These are phyloP conservation scores for Megalops atlanticus DNA, from an alignment of 2,113 vertebrate species.

Conservation along the genomic window DNA sequence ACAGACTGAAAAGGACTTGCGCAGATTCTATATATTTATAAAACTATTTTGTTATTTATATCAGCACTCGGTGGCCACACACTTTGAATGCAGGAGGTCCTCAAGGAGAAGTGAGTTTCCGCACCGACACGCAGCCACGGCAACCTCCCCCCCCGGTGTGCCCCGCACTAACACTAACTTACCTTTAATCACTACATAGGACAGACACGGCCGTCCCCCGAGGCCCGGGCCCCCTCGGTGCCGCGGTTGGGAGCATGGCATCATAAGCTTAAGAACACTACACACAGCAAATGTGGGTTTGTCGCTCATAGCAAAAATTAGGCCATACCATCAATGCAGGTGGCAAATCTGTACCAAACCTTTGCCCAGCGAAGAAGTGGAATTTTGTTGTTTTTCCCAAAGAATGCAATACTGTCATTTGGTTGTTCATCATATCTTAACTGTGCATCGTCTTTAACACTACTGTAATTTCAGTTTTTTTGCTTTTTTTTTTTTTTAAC, in stretches of 20 bases:
- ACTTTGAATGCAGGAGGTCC: constrained; percentile 19
- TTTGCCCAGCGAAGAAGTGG: background rate
- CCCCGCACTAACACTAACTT: background rate
- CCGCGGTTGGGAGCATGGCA: background rate
- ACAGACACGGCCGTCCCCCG: background rate
- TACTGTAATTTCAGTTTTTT: background rate
- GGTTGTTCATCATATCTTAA: background rate
- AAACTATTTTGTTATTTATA: constrained; percentile 47
- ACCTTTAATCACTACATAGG: background rate
- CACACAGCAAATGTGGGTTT: background rate
- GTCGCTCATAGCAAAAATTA: background rate
- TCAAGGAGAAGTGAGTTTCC: no score
- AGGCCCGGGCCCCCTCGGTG: background rate
- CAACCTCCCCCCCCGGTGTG: background rate
- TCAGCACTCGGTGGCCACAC: constrained; percentile 63
- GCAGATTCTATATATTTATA: constrained; percentile 39
- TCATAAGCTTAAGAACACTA: background rate
- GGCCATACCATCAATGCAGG: background rate
- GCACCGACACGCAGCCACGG: background rate
- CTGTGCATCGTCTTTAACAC: background rate
- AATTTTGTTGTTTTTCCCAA: background rate
- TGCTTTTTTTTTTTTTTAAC: background rate
- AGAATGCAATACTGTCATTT: constrained; percentile 9
- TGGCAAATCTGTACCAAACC: background rate
- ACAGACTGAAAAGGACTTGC: constrained; percentile 43